A percentile compares a stretch with the other conserved stretches of the same genome.
Evolutionary conservation across 2,888 invertebrate species (phyloP).

Genomic region (Acleris holmiana): DNA sequence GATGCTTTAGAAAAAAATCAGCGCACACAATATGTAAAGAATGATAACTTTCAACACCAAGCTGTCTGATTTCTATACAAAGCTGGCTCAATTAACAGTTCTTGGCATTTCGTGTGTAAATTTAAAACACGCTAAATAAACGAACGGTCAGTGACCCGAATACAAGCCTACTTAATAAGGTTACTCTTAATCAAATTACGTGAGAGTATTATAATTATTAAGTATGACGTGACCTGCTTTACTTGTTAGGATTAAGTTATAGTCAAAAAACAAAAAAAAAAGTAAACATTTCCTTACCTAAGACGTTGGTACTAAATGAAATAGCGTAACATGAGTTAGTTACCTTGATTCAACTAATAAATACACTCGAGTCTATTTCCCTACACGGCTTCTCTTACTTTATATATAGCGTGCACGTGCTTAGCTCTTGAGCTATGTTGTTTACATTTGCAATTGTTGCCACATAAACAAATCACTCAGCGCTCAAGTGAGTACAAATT

Average conservation of each 20-base stretch:
- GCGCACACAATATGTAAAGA: too few species aligned
- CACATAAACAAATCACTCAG: constrained; percentile 15
- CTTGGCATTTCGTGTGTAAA: too few species aligned
- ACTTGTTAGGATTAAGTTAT: constrained; percentile 16
- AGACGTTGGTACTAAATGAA: too few species aligned
- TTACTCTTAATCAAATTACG: constrained; percentile 29
- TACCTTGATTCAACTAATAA: not conserved
- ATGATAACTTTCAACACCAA: too few species aligned
- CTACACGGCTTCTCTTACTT: not conserved
- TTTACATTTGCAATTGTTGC: not conserved
- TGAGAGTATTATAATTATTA: constrained; percentile 26
- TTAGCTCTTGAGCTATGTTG: not conserved
- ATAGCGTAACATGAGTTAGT: not conserved
- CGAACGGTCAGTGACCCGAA: constrained; percentile 16
- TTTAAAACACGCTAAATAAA: constrained; percentile 14
- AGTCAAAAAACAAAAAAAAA: not conserved
- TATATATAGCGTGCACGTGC: not conserved
- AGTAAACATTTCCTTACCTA: constrained; percentile 5
- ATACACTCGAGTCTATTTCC: not conserved
- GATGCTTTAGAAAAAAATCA: too few species aligned
- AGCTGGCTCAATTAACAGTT: too few species aligned
- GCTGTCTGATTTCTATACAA: too few species aligned
- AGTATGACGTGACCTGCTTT: constrained; percentile 24
- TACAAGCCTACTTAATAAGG: constrained; percentile 20
- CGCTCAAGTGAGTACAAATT: constrained; percentile 15